Evolutionary conservation across 2,113 vertebrate genomes (phyloP).

Genomic region (Jaculus jaculus): DNA sequence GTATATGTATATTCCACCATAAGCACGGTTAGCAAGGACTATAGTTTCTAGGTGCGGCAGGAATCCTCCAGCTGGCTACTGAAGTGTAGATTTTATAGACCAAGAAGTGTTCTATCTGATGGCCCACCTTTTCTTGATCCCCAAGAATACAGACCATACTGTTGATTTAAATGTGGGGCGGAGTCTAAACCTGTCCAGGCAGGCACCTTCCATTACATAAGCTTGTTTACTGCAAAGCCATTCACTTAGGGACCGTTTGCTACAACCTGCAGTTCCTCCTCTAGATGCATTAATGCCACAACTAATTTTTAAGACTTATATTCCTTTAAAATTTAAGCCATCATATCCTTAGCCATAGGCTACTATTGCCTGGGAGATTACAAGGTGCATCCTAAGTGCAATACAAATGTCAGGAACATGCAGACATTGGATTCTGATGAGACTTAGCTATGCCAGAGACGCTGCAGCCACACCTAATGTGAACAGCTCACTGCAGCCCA

Average conservation of each 20-base stretch:
- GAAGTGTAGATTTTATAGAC: neutral
- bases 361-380: neutral
- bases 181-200: neutral
- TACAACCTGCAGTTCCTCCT: constrained; percentile 26
- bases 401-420: constrained; percentile 56
- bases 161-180: neutral
- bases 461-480: neutral
- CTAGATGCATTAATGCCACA: constrained; percentile 52
- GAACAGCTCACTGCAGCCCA: constrained; percentile 65
- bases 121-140: neutral
- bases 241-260: neutral
- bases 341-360: constrained; percentile 31
- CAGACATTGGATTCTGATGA: constrained; percentile 26
- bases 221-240: neutral
- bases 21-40: neutral
- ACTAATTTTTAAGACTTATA: constrained; percentile 54
- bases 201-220: neutral
- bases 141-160: neutral
- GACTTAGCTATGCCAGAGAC: neutral
- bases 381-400: constrained; percentile 49
- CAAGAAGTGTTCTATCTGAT: neutral
- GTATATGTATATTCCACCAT: neutral
- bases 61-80: neutral
- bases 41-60: neutral
- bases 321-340: constrained; percentile 61